Conservation (phyloP, 2,888 invertebrate species). For the Idaea biselata region DNA sequence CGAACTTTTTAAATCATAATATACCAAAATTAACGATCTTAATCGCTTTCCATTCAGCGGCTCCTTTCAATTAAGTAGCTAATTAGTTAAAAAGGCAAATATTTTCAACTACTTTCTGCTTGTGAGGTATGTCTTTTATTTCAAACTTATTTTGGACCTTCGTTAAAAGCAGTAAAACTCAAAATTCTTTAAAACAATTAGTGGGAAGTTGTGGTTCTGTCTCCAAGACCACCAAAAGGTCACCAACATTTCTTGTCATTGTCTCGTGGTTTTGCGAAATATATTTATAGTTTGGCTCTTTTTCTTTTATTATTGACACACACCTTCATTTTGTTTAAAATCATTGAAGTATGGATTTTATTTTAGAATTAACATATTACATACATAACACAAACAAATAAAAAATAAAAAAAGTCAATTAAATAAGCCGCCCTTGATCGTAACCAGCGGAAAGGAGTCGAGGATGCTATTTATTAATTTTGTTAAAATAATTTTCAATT, state of each 20-base stretch:
- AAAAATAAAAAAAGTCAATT: too few relatives aligned
- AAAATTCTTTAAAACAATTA: slow-evolving; percentile 17
- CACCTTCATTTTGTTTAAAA: too few relatives aligned
- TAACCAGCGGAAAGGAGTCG: too few relatives aligned
- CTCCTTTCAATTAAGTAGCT: slow-evolving; percentile 45
- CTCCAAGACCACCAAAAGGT: slow-evolving; percentile 25
- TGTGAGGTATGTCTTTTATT: slow-evolving; percentile 21
- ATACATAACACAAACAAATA: too few relatives aligned
- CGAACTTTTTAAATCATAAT: too few relatives aligned
- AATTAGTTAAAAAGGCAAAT: slow-evolving; percentile 50
- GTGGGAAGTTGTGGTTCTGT: slow-evolving; percentile 24
- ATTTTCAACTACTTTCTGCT: slow-evolving; percentile 31
- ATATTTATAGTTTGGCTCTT: neutral
- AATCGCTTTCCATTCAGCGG: slow-evolving; percentile 47
- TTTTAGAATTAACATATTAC: too few relatives aligned
- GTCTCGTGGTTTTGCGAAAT: slow-evolving; percentile 9
- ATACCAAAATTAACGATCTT: slow-evolving; percentile 40
- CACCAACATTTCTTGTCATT: slow-evolving; percentile 20
- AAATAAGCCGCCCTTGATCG: too few relatives aligned
- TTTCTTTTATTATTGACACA: neutral
- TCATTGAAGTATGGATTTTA: too few relatives aligned
- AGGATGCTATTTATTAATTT: too few relatives aligned
- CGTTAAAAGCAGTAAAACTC: slow-evolving; percentile 11
- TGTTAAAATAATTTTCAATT: neutral
- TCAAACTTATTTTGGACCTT: slow-evolving; percentile 12